Percentiles rank a stretch among this genome's conserved stretches.
These are phyloP conservation scores for Bombus pyrosoma DNA, from an alignment of 1,140 invertebrate species.

Conservation along the genomic window DNA sequence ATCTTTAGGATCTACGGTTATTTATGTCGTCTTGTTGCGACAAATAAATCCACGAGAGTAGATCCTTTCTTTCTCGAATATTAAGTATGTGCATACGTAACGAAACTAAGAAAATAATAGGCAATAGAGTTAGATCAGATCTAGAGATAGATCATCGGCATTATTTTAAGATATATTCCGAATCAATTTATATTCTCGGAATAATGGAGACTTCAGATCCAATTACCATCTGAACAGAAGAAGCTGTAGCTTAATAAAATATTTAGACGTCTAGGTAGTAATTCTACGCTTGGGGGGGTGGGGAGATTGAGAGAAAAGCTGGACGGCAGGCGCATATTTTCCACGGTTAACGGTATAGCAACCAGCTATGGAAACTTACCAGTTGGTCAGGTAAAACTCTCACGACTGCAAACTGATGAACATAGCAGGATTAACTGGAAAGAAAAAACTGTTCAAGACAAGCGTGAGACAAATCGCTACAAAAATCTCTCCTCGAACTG, in stretches of 20 bases:
- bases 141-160: not conserved
- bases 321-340: slow-evolving; percentile 7
- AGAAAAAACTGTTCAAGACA: not conserved
- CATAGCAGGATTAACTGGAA: not conserved
- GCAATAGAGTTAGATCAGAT: too few species aligned
- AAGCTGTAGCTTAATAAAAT: not conserved
- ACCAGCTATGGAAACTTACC: slow-evolving; percentile 14
- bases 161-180: not conserved
- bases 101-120: too few species aligned
- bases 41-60: not conserved
- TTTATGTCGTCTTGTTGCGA: not conserved
- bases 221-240: slow-evolving; percentile 5
- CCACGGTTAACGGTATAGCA: not conserved
- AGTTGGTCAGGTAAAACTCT: slow-evolving; percentile 20
- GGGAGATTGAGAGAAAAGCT: not conserved
- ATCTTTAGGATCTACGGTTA: not conserved
- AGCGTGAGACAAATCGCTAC: slow-evolving; percentile 1
- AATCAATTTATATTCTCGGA: not conserved
- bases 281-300: not conserved
- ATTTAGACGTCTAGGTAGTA: not conserved
- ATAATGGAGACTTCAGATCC: not conserved
- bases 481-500: not conserved
- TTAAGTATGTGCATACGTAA: too few species aligned
- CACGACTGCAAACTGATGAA: slow-evolving; percentile 8
- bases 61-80: not conserved